Evolutionary conservation across 2,113 vertebrate genomes (phyloP), one percentile per base, ranked within the genome.

Genomic region (Nannospalax galili): DNA sequence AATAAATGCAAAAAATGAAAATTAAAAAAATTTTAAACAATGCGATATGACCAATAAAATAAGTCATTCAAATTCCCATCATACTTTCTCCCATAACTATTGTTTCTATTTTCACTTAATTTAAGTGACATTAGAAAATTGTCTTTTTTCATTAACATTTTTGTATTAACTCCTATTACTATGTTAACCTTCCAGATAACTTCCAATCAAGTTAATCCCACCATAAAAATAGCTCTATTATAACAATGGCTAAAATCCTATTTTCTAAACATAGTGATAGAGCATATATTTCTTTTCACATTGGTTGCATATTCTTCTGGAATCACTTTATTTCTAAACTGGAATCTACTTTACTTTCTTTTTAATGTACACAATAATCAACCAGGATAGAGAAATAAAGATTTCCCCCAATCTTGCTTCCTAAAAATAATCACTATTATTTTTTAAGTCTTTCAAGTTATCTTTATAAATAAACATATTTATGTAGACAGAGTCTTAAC

Each of bases 241-340:
- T 24, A 77, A 78, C 22, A 26, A 4, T 48, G 48, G 12, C 65
- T 80, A 22, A 52, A 1, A 28, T 48, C 7, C 8, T 77, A n/a
- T 84, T 77, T 94, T 86, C 11, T 60, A 35, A 82, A 96, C 52
- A 62, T 85, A 81, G 81, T 37, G 80, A 40, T 73, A 40, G 14
- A 52, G 78, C n/a, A 1, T 64, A 56, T 65, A 26, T 64, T 93
- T 93, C 75, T 93, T 92, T 94, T 89, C 45, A 74, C n/a, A 81
- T 84, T 7, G 20, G 64, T 79, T 56, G 60, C 10, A 73, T 64
- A 81, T 84, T 90, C 86, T 88, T 87, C 75, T 89, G 60, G 40
- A 93, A 92, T 81, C 16, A 58, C 60, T 90, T 95, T 95, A 85
- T 95, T 94, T 90, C 62, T 81, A 94, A 89, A 80, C 35, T 65